Conservation (phyloP, 2,113 vertebrate species). For the Sakesphorus luctuosus region DNA sequence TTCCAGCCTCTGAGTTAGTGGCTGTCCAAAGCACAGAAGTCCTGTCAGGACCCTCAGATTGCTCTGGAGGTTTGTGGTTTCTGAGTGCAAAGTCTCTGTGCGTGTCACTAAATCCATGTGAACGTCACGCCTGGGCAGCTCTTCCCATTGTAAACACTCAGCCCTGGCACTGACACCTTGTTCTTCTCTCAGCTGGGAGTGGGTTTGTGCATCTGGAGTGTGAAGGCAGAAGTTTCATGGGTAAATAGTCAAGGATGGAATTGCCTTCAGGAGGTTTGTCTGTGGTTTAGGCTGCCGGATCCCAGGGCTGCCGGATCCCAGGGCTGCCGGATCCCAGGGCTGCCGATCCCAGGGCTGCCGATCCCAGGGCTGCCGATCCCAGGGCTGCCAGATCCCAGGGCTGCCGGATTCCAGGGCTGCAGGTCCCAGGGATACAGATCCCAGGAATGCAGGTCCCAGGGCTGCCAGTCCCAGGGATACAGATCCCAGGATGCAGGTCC, state of each 20-base stretch:
- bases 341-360: too few species aligned
- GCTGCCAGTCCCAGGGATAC: too few species aligned
- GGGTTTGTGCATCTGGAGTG: conserved; percentile 26
- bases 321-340: too few species aligned
- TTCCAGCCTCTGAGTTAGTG: not conserved
- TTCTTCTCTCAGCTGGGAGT: conserved; percentile 27
- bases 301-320: too few species aligned
- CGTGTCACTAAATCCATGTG: not conserved
- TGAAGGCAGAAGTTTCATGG: not conserved
- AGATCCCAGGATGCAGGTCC: too few species aligned
- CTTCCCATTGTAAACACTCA: not conserved
- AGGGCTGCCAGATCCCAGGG: too few species aligned
- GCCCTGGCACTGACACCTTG: not conserved
- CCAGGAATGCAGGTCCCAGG: too few species aligned
- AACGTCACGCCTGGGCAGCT: not conserved
- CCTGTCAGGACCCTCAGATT: conserved; percentile 10
- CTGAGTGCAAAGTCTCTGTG: not conserved
- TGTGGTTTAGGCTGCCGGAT: not conserved
- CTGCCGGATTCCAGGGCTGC: too few species aligned
- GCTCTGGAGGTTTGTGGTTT: not conserved
- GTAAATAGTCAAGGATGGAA: not conserved
- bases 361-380: too few species aligned
- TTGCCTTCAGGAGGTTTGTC: not conserved
- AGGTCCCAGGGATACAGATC: too few species aligned
- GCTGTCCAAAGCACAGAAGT: not conserved